phyloP scores from a whole-genome alignment of 2,797 vertebrate genomes.

The Novumbra hubbsi region DNA sequence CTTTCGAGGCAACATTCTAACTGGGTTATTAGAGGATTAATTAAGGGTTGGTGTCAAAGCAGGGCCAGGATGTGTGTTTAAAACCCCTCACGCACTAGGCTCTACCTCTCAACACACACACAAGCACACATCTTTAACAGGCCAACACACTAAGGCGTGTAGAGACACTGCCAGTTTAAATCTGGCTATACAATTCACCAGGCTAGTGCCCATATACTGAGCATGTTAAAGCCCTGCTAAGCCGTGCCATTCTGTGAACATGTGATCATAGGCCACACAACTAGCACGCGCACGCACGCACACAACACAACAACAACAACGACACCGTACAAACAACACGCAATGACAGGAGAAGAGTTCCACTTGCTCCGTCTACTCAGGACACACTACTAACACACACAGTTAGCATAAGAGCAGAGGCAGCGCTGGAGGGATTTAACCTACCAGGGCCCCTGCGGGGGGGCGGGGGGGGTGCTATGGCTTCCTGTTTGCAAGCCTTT shows the following conservation, averaged over 20 bases:
- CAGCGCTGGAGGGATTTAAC: conserved; percentile 48
- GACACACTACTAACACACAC: conserved; percentile 17
- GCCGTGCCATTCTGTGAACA: conserved; percentile 24
- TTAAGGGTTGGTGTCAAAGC: conserved; percentile 41
- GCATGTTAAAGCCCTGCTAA: conserved; percentile 2
- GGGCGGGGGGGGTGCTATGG: conserved; percentile 47
- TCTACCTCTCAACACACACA: conserved; percentile 32
- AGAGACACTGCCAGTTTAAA: conserved; percentile 29
- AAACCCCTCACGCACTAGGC: conserved; percentile 24
- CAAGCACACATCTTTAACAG: neutral
- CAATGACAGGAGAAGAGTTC: neutral
- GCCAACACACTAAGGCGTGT: conserved; percentile 5
- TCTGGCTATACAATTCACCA: conserved; percentile 14
- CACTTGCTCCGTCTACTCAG: neutral
- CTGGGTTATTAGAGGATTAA: conserved; percentile 42
- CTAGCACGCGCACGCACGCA: conserved; percentile 20
- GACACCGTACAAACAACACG: conserved; percentile 25
- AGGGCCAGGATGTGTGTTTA: conserved; percentile 21
- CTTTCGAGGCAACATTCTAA: conserved; percentile 24
- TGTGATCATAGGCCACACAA: conserved; percentile 27
- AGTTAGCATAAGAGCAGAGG: conserved; percentile 49
- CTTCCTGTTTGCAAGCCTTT: conserved; percentile 66
- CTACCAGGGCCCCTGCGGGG: conserved; percentile 44
- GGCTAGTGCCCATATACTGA: conserved; percentile 18
- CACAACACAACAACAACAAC: conserved; percentile 28